Conservation (phyloP, 2,888 invertebrate genomes). For the Prosopocoilus inquinatus region DNA sequence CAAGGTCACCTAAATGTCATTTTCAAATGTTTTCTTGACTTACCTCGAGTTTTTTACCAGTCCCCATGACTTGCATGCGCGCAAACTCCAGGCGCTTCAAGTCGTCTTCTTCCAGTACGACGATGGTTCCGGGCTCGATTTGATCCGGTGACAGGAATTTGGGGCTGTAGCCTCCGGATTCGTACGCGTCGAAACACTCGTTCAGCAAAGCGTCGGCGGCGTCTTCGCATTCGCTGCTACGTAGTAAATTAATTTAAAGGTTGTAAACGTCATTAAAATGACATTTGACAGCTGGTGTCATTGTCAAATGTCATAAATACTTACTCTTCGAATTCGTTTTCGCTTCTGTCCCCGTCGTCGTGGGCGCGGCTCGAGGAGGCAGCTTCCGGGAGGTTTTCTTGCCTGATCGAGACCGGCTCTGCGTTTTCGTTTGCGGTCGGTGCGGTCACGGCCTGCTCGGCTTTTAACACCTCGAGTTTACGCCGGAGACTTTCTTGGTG, state of each 20-base stretch:
- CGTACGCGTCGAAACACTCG: conserved; percentile 68
- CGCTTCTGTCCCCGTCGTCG: too few species aligned
- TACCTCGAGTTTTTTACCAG: conserved; percentile 58
- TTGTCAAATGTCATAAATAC: conserved; percentile 49
- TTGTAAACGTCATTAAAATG: not conserved
- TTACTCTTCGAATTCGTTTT: too few species aligned
- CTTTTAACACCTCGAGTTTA: conserved; percentile 87
- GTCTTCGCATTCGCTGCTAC: conserved; percentile 38
- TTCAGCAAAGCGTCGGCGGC: conserved; percentile 55
- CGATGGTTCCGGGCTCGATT: conserved; percentile 73
- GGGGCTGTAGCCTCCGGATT: conserved; percentile 84
- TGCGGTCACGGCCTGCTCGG: conserved; percentile 68
- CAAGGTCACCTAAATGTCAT: not conserved
- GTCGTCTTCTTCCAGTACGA: conserved; percentile 77
- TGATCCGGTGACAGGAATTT: conserved; percentile 60
- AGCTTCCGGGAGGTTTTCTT: too few species aligned
- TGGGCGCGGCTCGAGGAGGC: too few species aligned
- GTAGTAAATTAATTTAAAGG: not conserved
- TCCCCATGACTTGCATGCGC: conserved; percentile 64
- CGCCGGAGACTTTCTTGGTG: conserved; percentile 87
- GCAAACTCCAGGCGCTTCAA: conserved; percentile 70
- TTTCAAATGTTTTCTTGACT: conserved; percentile 3
- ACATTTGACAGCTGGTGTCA: conserved; percentile 43
- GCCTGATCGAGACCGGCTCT: conserved; percentile 13
- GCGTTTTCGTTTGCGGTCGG: conserved; percentile 23